These are phyloP conservation scores for Cantharis rufa DNA, from an alignment of 2,888 invertebrate genomes.

Conservation along the genomic window DNA sequence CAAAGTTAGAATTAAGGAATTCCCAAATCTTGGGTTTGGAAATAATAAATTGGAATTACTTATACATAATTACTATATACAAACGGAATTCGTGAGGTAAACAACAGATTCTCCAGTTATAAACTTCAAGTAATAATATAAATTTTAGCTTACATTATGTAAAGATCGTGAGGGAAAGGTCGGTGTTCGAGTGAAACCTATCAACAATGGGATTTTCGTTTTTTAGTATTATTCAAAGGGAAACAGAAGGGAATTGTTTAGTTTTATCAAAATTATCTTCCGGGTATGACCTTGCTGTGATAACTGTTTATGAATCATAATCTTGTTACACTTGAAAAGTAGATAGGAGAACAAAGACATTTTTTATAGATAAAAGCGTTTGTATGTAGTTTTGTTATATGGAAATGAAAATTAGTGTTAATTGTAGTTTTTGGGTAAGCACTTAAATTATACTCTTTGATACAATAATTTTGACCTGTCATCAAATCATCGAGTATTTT, in stretches of 20 bases:
- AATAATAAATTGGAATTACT: too few species aligned
- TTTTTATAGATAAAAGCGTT: not conserved
- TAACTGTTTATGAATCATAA: not conserved
- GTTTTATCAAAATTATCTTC: not conserved
- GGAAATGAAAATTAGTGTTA: too few species aligned
- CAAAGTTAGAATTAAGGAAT: too few species aligned
- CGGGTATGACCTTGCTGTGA: not conserved
- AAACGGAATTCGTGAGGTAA: constrained; percentile 78
- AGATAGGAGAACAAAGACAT: not conserved
- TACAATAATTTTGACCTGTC: too few species aligned
- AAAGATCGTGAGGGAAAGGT: constrained; percentile 84
- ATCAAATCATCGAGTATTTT: too few species aligned
- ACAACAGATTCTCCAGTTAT: too few species aligned
- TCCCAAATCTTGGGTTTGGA: too few species aligned
- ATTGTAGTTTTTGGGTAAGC: too few species aligned
- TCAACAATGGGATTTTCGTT: constrained; percentile 87
- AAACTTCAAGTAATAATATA: not conserved
- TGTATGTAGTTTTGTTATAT: too few species aligned
- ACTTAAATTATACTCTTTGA: too few species aligned
- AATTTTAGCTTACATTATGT: constrained; percentile 70
- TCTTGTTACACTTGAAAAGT: not conserved
- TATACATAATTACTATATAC: constrained; percentile 56
- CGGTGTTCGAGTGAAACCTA: constrained; percentile 77
- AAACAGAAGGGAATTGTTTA: too few species aligned
- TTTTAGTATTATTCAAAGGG: constrained; percentile 62